These are phyloP conservation scores for Drosophila flavopinicola DNA, from an alignment of 2,888 invertebrate genomes.

Conservation along the genomic window DNA sequence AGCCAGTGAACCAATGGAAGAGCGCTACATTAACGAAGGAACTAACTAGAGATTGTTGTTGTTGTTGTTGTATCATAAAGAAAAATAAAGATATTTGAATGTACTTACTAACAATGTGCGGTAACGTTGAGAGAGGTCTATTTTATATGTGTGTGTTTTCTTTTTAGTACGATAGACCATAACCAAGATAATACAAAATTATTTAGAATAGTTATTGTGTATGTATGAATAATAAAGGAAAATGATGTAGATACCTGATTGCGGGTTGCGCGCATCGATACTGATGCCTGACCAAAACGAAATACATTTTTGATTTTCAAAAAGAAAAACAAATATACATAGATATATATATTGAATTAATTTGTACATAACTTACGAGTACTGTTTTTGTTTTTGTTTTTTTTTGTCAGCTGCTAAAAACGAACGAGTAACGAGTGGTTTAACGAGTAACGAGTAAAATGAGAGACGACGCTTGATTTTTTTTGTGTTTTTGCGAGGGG, in stretches of 20 bases:
- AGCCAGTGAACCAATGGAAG: slow-evolving; percentile 48
- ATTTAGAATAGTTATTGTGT: slow-evolving; percentile 44
- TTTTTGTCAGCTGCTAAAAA: slow-evolving; percentile 30
- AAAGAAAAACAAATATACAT: slow-evolving; percentile 17
- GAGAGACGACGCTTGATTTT: slow-evolving; percentile 32
- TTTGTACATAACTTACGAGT: slow-evolving; percentile 50
- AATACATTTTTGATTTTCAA: slow-evolving; percentile 6
- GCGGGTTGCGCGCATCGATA: slow-evolving; percentile 33
- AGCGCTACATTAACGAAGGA: slow-evolving; percentile 52
- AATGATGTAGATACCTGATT: slow-evolving; percentile 65
- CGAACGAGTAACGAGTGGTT: slow-evolving; percentile 37
- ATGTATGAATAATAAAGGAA: slow-evolving; percentile 51
- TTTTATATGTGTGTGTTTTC: slow-evolving; percentile 30
- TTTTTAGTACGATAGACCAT: slow-evolving; percentile 65
- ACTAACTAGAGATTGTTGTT: slow-evolving; percentile 43
- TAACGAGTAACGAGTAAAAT: slow-evolving; percentile 38
- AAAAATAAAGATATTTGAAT: slow-evolving; percentile 31
- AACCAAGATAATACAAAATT: slow-evolving; percentile 55
- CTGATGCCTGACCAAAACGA: slow-evolving; percentile 30
- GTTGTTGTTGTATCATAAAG: slow-evolving; percentile 27
- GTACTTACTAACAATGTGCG: slow-evolving; percentile 71
- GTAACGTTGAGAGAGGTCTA: slow-evolving; percentile 25
- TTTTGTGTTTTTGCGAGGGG: slow-evolving; percentile 2
- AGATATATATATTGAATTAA: neutral
- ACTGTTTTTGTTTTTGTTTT: slow-evolving; percentile 8